Percentiles rank a stretch among this genome's conserved stretches.
phyloP scores from a whole-genome alignment of 2,888 invertebrate species.

The Sclerodermus sp. region DNA sequence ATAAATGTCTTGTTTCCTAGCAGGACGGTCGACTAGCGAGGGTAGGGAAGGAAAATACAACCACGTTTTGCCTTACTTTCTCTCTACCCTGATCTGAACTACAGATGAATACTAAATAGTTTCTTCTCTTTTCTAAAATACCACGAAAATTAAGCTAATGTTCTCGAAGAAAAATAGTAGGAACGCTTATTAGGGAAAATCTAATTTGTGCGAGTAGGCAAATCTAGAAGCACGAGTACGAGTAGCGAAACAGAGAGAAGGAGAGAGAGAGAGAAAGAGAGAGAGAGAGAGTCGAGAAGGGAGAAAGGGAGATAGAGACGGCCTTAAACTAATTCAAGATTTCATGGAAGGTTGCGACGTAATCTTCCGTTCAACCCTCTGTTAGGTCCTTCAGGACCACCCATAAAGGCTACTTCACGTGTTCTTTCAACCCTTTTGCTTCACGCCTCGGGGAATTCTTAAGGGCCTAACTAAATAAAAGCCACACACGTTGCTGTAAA shows the following conservation, averaged over 20 bases:
- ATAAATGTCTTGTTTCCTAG: constrained; percentile 57
- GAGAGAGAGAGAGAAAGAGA: constrained; percentile 4
- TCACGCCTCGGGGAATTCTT: background rate
- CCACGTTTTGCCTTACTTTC: constrained; percentile 12
- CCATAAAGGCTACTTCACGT: constrained; percentile 6
- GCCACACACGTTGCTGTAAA: no score
- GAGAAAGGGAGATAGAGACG: constrained; percentile 3
- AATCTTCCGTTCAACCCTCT: constrained; percentile 25
- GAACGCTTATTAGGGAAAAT: no score
- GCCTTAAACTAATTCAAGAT: constrained; percentile 25
- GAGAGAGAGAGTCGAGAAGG: constrained; percentile 1
- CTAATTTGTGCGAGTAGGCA: no score
- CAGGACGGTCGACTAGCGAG: constrained; percentile 31
- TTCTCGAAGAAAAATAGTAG: background rate
- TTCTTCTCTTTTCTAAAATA: no score
- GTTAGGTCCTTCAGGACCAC: constrained; percentile 15
- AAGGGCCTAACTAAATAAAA: no score
- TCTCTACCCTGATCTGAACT: background rate
- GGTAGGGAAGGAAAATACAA: constrained; percentile 14
- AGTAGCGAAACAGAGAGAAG: constrained; percentile 2
- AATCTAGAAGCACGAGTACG: no score
- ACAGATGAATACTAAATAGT: no score
- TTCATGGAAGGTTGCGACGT: constrained; percentile 19
- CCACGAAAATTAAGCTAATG: no score
- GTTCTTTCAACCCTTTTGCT: constrained; percentile 20